A percentile compares a stretch with the other conserved stretches of the same genome.
phyloP scores from a whole-genome alignment of 2,888 invertebrate genomes.

The Diarsia rubi region DNA sequence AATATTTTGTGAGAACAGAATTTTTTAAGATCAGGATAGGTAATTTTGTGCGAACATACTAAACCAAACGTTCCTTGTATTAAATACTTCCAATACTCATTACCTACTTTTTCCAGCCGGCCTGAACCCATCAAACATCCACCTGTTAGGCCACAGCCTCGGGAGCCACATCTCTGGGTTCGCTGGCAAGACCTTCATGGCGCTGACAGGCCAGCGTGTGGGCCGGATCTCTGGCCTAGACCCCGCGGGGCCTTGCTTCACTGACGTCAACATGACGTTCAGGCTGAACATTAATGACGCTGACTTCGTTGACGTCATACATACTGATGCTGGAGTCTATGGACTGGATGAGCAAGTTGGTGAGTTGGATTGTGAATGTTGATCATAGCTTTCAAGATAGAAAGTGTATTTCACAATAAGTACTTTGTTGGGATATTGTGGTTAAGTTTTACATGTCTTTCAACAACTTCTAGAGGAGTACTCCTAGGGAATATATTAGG shows the following conservation, averaged over 20 bases:
- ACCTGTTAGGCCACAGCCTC: constrained; percentile 86
- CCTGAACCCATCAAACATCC: constrained; percentile 75
- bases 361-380: constrained; percentile 63
- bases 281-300: constrained; percentile 80
- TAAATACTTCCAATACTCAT: too few species aligned
- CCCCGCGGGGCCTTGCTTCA: constrained; percentile 88
- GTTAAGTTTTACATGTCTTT: not conserved
- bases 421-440: not conserved
- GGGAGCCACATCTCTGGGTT: constrained; percentile 85
- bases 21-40: not conserved
- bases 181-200: constrained; percentile 79
- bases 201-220: constrained; percentile 75
- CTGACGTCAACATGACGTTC: constrained; percentile 73
- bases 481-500: not conserved
- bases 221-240: constrained; percentile 84
- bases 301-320: constrained; percentile 82
- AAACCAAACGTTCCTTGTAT: too few species aligned
- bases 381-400: not conserved
- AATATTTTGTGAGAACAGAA: not conserved
- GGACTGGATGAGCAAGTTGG: constrained; percentile 81
- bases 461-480: not conserved
- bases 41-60: not conserved
- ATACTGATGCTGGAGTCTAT: constrained; percentile 82
- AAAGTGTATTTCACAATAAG: not conserved
- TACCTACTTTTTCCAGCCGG: constrained; percentile 82